Evolutionary conservation across 2,888 invertebrate genomes (phyloP).

Genomic region (Drosophila kanekoi): DNA sequence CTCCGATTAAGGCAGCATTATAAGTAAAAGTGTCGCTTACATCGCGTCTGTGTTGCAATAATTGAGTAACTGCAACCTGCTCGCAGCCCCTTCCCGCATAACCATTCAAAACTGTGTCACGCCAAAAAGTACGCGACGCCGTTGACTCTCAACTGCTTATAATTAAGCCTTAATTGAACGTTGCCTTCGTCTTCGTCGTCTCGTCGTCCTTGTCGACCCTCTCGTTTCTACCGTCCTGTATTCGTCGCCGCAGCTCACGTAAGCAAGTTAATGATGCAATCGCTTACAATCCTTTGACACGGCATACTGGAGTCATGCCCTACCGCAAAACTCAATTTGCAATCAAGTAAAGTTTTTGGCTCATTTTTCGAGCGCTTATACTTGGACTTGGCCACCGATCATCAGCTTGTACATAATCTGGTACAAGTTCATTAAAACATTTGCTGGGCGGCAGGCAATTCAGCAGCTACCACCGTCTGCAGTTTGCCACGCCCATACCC

Average conservation of each 20-base stretch:
- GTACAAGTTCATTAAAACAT: conserved; percentile 60
- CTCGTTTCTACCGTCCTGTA: conserved; percentile 4
- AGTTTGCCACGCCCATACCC: conserved; percentile 1
- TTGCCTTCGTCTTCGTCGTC: conserved; percentile 19
- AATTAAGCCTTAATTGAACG: conserved; percentile 73
- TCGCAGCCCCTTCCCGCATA: not conserved
- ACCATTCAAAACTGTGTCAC: conserved; percentile 41
- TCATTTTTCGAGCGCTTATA: conserved; percentile 15
- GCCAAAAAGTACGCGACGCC: conserved; percentile 45
- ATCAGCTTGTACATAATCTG: conserved; percentile 38
- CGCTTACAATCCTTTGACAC: conserved; percentile 70
- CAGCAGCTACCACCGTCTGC: conserved; percentile 1
- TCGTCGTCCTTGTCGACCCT: too few species aligned
- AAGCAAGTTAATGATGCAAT: conserved; percentile 75
- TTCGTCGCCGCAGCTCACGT: conserved; percentile 43
- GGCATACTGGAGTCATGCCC: conserved; percentile 40
- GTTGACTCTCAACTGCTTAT: conserved; percentile 49
- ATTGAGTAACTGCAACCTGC: conserved; percentile 43
- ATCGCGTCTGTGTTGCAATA: conserved; percentile 43
- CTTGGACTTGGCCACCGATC: conserved; percentile 18
- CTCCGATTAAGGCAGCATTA: conserved; percentile 13
- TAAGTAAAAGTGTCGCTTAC: conserved; percentile 6
- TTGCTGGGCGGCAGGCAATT: conserved; percentile 15
- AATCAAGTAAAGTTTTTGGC: conserved; percentile 46
- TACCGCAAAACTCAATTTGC: conserved; percentile 28